Evolutionary conservation across 2,888 invertebrate genomes (phyloP).

Genomic region (Pseudococcus jackbeardsleyi): DNA sequence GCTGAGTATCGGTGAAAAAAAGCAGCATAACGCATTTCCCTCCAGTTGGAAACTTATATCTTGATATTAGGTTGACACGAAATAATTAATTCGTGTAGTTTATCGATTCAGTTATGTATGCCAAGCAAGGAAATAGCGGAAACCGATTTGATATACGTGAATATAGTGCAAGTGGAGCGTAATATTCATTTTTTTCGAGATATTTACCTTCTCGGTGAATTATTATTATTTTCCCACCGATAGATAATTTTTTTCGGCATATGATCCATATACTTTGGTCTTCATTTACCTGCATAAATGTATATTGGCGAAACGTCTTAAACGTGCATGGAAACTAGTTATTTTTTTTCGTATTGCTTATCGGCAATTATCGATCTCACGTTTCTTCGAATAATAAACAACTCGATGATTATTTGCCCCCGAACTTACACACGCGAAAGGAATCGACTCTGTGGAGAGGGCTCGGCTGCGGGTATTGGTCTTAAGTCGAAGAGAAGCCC

Average conservation of each 20-base stretch:
- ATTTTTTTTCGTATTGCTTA: background rate
- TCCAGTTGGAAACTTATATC: background rate
- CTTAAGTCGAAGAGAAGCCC: background rate
- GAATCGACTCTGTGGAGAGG: background rate
- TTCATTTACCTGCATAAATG: background rate
- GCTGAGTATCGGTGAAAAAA: background rate
- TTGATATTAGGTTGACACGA: background rate
- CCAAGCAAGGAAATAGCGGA: background rate
- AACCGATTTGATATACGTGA: background rate
- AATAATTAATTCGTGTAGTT: background rate
- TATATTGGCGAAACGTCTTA: background rate
- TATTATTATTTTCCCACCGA: background rate
- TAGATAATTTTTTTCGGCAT: background rate
- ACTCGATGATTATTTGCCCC: constrained; percentile 36
- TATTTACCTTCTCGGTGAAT: background rate
- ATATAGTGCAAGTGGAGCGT: background rate
- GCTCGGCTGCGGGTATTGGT: constrained; percentile 3
- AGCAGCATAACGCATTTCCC: background rate
- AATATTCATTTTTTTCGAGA: background rate
- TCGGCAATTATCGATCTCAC: constrained; percentile 41
- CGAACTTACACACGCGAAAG: constrained; percentile 41
- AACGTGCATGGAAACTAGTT: constrained; percentile 14
- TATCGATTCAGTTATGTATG: background rate
- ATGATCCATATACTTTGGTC: background rate
- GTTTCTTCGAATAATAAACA: constrained; percentile 39